Evolutionary conservation across 2,888 invertebrate species (phyloP).

Genomic region (Trissonchulus sp.): DNA sequence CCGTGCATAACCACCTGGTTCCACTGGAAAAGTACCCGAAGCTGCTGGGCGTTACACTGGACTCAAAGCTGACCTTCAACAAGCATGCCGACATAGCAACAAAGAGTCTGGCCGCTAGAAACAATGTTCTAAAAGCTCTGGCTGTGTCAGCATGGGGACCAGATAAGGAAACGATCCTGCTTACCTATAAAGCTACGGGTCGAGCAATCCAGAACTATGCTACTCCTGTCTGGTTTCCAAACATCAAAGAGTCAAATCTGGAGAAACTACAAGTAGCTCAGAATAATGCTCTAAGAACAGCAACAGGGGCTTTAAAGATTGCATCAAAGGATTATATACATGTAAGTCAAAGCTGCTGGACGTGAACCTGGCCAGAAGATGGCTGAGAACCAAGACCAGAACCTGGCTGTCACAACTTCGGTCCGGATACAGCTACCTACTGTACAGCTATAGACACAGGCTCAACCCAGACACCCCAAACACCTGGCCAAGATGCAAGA

Average conservation of each 20-base stretch:
- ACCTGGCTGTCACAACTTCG: too few species aligned
- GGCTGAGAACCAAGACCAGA: too few species aligned
- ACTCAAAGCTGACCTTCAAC: too few species aligned
- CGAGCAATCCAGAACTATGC: neutral
- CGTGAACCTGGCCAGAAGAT: neutral
- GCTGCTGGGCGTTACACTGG: neutral
- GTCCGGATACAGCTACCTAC: too few species aligned
- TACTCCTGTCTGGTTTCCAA: neutral
- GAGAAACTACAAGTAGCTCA: too few species aligned
- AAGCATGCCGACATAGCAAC: too few species aligned
- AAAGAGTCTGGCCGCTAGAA: too few species aligned
- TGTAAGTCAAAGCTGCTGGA: neutral
- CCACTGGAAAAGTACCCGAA: conserved; percentile 10
- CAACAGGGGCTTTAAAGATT: neutral
- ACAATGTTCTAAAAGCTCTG: conserved; percentile 2
- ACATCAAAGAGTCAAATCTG: too few species aligned
- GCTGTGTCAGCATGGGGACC: neutral
- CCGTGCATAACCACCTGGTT: conserved; percentile 1
- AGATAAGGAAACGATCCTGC: neutral
- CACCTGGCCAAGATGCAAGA: too few species aligned
- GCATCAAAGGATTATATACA: conserved; percentile 1
- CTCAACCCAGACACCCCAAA: too few species aligned
- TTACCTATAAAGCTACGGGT: conserved; percentile 9
- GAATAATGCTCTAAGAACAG: too few species aligned
- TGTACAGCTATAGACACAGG: too few species aligned